Percentiles rank a stretch among this genome's conserved stretches.
Conservation (phyloP, 2,888 invertebrate genomes). For the Timema podura region DNA sequence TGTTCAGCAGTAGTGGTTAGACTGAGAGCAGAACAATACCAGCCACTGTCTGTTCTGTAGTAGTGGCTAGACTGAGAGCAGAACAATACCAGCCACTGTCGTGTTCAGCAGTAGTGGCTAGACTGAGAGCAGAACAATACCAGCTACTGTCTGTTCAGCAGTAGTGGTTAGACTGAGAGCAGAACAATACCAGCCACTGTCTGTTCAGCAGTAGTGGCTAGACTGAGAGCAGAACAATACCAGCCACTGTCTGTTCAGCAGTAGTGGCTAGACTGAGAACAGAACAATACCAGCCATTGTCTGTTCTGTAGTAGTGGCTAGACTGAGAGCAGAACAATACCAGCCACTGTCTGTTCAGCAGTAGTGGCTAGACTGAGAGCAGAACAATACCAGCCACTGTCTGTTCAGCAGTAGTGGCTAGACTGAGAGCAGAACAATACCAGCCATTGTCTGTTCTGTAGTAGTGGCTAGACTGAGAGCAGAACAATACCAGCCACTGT, state of each 20-base stretch:
- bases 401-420: constrained; percentile 5
- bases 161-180: neutral
- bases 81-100: neutral
- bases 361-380: neutral
- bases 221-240: no score
- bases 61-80: neutral
- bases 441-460: neutral
- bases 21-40: no score
- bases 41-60: neutral
- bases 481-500: neutral
- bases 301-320: constrained; percentile 2
- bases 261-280: neutral
- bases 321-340: no score
- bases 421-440: no score
- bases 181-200: neutral
- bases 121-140: no score
- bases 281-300: neutral
- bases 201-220: constrained; percentile 5
- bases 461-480: neutral
- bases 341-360: neutral
- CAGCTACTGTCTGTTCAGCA: neutral
- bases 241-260: neutral
- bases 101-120: constrained; percentile 7
- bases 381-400: neutral
- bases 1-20: constrained; percentile 7